Base-by-base conservation (phyloP, 2,797 vertebrate genomes). In the Netta rufina region DNA sequence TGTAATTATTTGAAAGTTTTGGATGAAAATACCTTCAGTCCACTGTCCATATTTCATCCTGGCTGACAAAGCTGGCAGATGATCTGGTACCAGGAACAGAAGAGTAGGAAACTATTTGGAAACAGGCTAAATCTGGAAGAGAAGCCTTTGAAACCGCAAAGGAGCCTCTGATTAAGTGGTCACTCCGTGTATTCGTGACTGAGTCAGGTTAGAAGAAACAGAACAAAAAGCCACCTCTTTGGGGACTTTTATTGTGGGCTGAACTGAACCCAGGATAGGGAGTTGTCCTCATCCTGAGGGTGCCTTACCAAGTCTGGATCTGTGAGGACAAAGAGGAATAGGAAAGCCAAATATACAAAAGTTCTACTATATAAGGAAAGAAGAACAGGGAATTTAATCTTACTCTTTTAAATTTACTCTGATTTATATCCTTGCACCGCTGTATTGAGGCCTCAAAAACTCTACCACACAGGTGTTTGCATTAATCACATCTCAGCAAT, bases 1-100 rank as follows among this genome's bases (percentile, higher is more conserved):
- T 78, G 84, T 93, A 96, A 97, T 96, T 96, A 97, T 94, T 93
- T 69, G 81, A 85, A 96, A 89, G 69, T 90, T 96, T 92, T 97
- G 96, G 96, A 97, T 91, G 62, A 71, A 92, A 94, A 88, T 30
- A 79, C 36, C 38, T 84, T 0, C 28, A 93, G 82, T 84, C 71
- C 84, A 57, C 61, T 53, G 43, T 92, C 74, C 92, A 61, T 60
- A 87, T 96, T 96, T 96, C 76, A 91, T 61, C 56, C 86, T 96
- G 95, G 94, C 95, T 97, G 95, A 96, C 92, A 96, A 96, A 94
- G 53, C 82, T 95, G 92, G 95, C 87, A 94, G 81, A 92, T 57
- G 66, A 76, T 62, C 83, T 43, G 9, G 93, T 82, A 95, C 22
- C 66, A 89, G 87, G 85, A 96, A 96, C 71, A 93, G 82, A 95